Evolutionary conservation across 92 coral and sea anemone species (phyloP).

Genomic region (Epizoanthus scotinus): DNA sequence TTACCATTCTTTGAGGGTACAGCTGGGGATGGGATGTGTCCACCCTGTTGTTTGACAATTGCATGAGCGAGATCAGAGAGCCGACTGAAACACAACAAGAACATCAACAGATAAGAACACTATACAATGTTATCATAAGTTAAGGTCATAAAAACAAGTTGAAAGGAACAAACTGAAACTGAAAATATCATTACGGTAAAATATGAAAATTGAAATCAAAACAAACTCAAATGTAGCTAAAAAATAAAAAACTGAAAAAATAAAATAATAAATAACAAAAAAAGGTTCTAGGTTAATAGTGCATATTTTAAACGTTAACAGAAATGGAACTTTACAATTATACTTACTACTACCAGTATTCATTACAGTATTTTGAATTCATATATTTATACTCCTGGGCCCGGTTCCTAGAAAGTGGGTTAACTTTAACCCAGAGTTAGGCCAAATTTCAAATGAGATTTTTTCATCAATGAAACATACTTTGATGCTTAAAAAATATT

Average conservation of each 20-base stretch:
- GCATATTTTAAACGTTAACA: too few relatives aligned
- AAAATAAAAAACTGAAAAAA: background rate
- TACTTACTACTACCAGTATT: too few relatives aligned
- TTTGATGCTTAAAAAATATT: too few relatives aligned
- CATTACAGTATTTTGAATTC: too few relatives aligned
- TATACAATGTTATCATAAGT: background rate
- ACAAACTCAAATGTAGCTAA: background rate
- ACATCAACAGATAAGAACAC: background rate
- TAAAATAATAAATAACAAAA: background rate
- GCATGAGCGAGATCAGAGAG: conserved; percentile 62
- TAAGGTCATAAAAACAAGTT: too few relatives aligned
- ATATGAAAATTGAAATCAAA: background rate
- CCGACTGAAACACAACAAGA: conserved; percentile 33
- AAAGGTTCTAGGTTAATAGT: too few relatives aligned
- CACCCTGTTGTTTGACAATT: conserved; percentile 35
- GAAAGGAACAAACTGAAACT: background rate
- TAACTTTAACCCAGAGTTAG: too few relatives aligned
- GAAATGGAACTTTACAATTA: too few relatives aligned
- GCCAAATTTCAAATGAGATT: too few relatives aligned
- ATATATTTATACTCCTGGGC: too few relatives aligned
- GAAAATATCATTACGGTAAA: background rate
- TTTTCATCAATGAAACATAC: too few relatives aligned
- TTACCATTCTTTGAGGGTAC: conserved; percentile 22
- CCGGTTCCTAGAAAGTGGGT: too few relatives aligned
- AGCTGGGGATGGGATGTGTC: conserved; percentile 21